Conservation (phyloP, 2,797 vertebrate species). For the Alcedo atthis region DNA sequence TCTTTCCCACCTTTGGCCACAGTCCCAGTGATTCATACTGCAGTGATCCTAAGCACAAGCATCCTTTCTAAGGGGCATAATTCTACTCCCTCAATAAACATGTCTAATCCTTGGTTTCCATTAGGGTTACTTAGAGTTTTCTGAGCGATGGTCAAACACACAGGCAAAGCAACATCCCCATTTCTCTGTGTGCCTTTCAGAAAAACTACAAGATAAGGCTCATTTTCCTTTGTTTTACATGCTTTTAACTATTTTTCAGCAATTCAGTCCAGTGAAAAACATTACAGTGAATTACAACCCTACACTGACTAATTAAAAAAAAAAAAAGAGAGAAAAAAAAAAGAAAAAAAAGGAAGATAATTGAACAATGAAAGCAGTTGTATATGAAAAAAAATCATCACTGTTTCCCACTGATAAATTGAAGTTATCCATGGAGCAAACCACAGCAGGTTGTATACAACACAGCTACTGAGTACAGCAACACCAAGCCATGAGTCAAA, state of each 20-base stretch:
- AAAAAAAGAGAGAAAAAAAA: background rate
- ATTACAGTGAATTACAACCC: background rate
- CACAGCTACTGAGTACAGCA: background rate
- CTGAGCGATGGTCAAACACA: conserved; percentile 34
- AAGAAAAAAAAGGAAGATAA: background rate
- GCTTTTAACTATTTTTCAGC: background rate
- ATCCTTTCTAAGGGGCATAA: conserved; percentile 56
- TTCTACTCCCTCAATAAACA: conserved; percentile 56
- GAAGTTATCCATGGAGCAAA: background rate
- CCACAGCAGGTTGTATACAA: background rate
- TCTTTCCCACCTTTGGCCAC: conserved; percentile 72
- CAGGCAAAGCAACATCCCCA: background rate
- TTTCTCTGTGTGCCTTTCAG: background rate
- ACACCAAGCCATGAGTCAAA: background rate
- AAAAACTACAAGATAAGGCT: background rate
- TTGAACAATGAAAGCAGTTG: background rate
- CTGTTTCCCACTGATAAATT: background rate
- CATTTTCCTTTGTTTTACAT: background rate
- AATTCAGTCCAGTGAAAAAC: background rate
- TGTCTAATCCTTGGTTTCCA: conserved; percentile 25
- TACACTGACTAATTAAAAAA: background rate
- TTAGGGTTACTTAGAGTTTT: conserved; percentile 46
- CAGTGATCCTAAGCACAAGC: conserved; percentile 56
- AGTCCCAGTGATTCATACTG: conserved; percentile 58
- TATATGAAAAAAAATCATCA: background rate